Conservation (phyloP, 2,888 invertebrate species). For the Lasiommata megera region DNA sequence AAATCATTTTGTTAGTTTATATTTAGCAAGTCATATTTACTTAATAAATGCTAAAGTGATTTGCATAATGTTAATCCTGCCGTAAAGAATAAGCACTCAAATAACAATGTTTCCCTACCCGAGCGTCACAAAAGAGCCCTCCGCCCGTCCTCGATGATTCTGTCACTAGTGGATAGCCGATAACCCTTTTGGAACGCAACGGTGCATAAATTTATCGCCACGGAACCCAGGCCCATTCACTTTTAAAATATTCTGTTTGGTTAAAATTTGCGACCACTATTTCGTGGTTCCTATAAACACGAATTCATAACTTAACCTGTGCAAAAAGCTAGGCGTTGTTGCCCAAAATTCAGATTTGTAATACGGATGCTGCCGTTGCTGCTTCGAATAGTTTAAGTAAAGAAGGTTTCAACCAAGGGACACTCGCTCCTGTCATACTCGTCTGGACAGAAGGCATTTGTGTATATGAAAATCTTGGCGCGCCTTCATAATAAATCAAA, state of each 20-base stretch:
- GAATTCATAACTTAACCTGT: too few species aligned
- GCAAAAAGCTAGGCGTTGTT: too few species aligned
- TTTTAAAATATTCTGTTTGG: conserved; percentile 4
- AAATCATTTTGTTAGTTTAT: neutral
- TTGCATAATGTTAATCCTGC: neutral
- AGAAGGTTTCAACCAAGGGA: too few species aligned
- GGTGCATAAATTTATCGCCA: conserved; percentile 30
- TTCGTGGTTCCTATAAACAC: too few species aligned
- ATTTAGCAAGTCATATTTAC: neutral
- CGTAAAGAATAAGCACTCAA: conserved; percentile 4
- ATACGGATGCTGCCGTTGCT: too few species aligned
- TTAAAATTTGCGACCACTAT: neutral
- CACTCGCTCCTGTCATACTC: too few species aligned
- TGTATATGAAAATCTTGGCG: too few species aligned
- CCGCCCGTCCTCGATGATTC: conserved; percentile 24
- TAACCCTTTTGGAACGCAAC: conserved; percentile 31
- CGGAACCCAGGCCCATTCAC: conserved; percentile 8
- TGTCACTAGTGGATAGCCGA: conserved; percentile 21
- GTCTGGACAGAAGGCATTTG: too few species aligned
- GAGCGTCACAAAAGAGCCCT: conserved; percentile 17
- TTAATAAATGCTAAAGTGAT: neutral
- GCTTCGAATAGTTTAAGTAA: too few species aligned
- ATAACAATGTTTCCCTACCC: conserved; percentile 10
- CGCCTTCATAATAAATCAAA: too few species aligned
- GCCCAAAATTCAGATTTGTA: too few species aligned